These are phyloP conservation scores for Dufourea novaeangliae DNA, from an alignment of 1,140 invertebrate genomes.

Conservation along the genomic window DNA sequence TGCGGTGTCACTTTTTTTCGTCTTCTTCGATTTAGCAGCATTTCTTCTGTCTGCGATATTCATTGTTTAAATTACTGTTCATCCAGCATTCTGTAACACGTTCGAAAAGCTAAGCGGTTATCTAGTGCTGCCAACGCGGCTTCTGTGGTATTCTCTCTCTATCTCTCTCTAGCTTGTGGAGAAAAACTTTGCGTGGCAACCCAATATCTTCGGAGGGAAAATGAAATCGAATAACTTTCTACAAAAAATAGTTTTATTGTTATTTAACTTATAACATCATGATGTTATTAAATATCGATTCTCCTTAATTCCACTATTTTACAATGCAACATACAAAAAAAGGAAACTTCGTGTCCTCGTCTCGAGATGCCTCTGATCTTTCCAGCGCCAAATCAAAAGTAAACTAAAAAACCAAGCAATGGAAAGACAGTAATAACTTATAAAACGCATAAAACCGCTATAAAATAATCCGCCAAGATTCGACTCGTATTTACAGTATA, in stretches of 20 bases:
- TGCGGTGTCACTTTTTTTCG: background rate
- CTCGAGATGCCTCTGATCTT: conserved; percentile 15
- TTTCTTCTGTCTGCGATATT: background rate
- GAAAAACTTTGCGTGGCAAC: background rate
- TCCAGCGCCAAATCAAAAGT: conserved; percentile 8
- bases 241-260: conserved; percentile 48
- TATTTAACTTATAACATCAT: conserved; percentile 39
- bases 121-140: background rate
- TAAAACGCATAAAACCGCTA: background rate
- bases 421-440: background rate
- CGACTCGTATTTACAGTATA: conserved; percentile 12
- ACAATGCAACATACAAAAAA: conserved; percentile 22
- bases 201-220: background rate
- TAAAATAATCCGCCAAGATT: background rate
- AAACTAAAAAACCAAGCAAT: background rate
- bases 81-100: background rate
- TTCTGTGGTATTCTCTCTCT: background rate
- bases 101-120: background rate
- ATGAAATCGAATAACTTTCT: conserved; percentile 17
- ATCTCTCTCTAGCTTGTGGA: background rate
- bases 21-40: background rate
- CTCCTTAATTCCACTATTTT: conserved; percentile 26
- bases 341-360: background rate
- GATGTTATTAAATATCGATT: conserved; percentile 41
- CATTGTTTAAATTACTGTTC: background rate